Evolutionary conservation across 2,113 vertebrate genomes (phyloP).

Genomic region (Elgaria multicarinata): DNA sequence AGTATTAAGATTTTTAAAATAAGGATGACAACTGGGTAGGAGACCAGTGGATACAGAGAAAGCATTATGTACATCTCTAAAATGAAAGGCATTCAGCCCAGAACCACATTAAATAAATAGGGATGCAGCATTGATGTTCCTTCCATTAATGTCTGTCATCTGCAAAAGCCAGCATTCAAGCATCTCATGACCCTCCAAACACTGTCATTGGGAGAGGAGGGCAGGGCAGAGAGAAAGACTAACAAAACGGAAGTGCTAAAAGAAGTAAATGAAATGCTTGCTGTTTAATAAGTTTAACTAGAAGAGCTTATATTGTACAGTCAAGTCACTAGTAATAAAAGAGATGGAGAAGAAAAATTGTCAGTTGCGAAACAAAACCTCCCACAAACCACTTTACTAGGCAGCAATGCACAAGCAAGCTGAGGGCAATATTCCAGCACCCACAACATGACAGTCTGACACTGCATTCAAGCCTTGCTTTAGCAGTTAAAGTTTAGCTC

Average conservation of each 20-base stretch:
- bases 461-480: slow-evolving; percentile 7
- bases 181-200: background rate
- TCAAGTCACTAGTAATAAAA: background rate
- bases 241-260: background rate
- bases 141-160: background rate
- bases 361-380: background rate
- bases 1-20: background rate
- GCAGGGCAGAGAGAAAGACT: background rate
- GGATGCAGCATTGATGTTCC: background rate
- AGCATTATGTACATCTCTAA: slow-evolving; percentile 24
- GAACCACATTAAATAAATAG: slow-evolving; percentile 3
- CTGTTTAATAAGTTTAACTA: background rate
- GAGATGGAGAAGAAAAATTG: background rate
- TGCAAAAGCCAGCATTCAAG: background rate
- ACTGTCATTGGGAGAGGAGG: background rate
- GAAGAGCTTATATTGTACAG: background rate
- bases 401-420: background rate
- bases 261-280: background rate
- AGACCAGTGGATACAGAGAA: accelerated
- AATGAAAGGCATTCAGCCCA: background rate
- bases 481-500: background rate
- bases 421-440: background rate
- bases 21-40: background rate
- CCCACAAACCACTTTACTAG: background rate
- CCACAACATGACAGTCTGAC: accelerated